Percentiles rank a stretch among this genome's conserved stretches.
Evolutionary conservation across 2,113 vertebrate species (phyloP).

Genomic region (Apodemus sylvaticus): DNA sequence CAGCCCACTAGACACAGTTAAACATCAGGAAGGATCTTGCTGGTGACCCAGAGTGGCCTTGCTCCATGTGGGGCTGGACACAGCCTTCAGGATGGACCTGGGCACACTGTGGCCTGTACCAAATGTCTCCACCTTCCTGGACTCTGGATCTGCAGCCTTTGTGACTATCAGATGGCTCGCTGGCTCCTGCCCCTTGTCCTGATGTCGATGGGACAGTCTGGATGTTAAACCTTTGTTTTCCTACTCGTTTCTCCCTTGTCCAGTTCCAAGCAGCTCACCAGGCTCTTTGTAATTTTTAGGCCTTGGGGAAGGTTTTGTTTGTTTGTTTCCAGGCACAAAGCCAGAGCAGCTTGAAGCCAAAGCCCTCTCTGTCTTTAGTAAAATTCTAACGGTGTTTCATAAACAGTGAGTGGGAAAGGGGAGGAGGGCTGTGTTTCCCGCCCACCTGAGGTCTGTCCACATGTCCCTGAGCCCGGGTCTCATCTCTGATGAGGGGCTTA

Average conservation of each 20-base stretch:
- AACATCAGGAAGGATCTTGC: not conserved
- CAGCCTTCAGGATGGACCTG: not conserved
- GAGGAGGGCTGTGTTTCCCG: fast-evolving
- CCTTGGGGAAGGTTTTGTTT: not conserved
- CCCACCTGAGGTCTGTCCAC: not conserved
- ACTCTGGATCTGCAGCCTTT: not conserved
- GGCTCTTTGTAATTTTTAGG: not conserved
- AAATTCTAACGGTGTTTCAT: constrained; percentile 31
- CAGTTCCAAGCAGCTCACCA: not conserved
- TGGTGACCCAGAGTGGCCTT: too few species aligned
- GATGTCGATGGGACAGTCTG: fast-evolving
- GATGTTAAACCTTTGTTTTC: not conserved
- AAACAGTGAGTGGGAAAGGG: not conserved
- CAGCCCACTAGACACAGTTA: not conserved
- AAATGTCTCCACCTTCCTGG: fast-evolving
- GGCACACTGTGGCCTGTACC: not conserved
- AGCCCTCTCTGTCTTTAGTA: constrained; percentile 56
- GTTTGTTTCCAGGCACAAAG: constrained; percentile 31
- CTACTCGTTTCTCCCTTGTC: not conserved
- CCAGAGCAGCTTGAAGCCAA: constrained; percentile 57
- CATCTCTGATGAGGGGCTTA: fast-evolving
- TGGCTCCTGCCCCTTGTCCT: not conserved
- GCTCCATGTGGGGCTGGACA: not conserved
- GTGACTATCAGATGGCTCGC: not conserved
- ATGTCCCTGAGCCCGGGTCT: fast-evolving